Evolutionary conservation across 1,140 invertebrate species (phyloP).

Genomic region (Drosophila mauritiana): DNA sequence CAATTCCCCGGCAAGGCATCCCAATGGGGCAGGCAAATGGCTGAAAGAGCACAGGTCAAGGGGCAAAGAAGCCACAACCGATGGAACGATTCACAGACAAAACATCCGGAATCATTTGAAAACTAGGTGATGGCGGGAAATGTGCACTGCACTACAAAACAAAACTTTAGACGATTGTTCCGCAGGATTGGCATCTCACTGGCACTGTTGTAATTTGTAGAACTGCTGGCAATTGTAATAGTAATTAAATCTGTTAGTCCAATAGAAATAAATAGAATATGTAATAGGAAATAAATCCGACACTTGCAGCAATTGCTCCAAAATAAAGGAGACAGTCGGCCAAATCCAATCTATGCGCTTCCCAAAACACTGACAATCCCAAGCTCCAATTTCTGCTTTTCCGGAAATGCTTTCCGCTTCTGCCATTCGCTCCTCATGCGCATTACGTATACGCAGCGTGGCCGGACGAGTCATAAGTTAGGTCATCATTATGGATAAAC

Average conservation of each 20-base stretch:
- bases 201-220: background rate
- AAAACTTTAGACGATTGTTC: constrained; percentile 21
- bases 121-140: constrained; percentile 31
- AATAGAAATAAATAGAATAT: too few species aligned
- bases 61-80: constrained; percentile 1
- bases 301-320: background rate
- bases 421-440: constrained; percentile 32
- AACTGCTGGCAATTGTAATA: too few species aligned
- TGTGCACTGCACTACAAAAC: constrained; percentile 7
- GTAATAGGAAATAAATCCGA: background rate
- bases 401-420: constrained; percentile 17
- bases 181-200: constrained; percentile 4
- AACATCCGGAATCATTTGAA: constrained; percentile 23
- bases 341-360: constrained; percentile 47
- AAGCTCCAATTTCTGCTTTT: constrained; percentile 11
- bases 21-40: constrained; percentile 47
- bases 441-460: constrained; percentile 72
- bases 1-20: constrained; percentile 33
- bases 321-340: constrained; percentile 20
- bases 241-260: too few species aligned
- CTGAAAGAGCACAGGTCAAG: constrained; percentile 15
- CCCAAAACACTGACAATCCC: constrained; percentile 1
- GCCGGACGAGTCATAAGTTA: constrained; percentile 71
- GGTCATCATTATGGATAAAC: constrained; percentile 82
- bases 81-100: constrained; percentile 8